phyloP scores from a whole-genome alignment of 2,113 vertebrate genomes.

The Lutjanus erythropterus region DNA sequence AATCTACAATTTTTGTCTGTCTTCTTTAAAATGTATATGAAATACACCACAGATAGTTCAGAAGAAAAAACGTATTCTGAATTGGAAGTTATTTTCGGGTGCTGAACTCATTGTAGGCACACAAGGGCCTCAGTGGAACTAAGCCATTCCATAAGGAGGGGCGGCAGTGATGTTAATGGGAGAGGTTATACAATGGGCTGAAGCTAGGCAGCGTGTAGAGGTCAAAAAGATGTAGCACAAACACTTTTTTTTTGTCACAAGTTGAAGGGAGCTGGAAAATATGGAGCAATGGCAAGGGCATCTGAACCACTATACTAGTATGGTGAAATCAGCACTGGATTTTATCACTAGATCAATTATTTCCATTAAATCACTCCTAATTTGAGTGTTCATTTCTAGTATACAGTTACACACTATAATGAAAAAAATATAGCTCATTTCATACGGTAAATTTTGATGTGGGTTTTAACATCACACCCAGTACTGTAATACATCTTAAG shows the following conservation, averaged over 20 bases:
- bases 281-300: background rate
- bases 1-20: background rate
- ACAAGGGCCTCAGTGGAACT: conserved; percentile 61
- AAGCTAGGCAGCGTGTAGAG: conserved; percentile 45
- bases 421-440: background rate
- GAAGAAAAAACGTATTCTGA: conserved; percentile 12
- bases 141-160: conserved; percentile 69
- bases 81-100: conserved; percentile 56
- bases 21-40: background rate
- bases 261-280: conserved; percentile 13
- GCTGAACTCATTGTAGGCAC: conserved; percentile 61
- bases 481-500: background rate
- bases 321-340: background rate
- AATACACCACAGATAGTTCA: conserved; percentile 6
- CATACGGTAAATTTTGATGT: conserved; percentile 2
- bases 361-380: background rate
- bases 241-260: conserved; percentile 12
- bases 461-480: background rate
- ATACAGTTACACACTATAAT: background rate
- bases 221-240: conserved; percentile 49
- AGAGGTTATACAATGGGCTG: conserved; percentile 54
- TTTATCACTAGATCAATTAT: background rate
- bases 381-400: background rate
- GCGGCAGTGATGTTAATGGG: conserved; percentile 49
- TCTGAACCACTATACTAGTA: background rate